Conservation (phyloP, 2,797 vertebrate species). For the Todus mexicanus region DNA sequence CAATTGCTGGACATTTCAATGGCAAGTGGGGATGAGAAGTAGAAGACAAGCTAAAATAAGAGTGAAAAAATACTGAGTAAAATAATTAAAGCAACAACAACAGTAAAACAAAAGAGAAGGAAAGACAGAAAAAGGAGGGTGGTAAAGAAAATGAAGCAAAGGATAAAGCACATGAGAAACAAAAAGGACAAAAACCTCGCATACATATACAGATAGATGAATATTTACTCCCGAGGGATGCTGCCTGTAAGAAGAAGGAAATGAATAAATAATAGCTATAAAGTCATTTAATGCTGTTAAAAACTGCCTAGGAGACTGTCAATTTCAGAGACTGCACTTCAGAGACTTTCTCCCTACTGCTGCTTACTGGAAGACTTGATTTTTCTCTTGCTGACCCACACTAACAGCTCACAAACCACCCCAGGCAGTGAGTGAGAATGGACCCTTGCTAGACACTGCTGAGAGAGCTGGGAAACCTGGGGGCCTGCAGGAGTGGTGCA, state of each 20-base stretch:
- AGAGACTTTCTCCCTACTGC: background rate
- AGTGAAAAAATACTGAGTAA: background rate
- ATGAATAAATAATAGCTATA: constrained; percentile 45
- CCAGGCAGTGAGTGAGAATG: background rate
- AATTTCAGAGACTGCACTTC: background rate
- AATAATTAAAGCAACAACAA: background rate
- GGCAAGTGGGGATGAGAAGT: background rate
- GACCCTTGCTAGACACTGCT: background rate
- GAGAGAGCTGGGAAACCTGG: background rate
- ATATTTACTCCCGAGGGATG: background rate
- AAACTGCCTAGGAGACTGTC: background rate
- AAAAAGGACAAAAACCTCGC: background rate
- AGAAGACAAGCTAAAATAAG: background rate
- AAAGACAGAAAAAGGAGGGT: background rate
- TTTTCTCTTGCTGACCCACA: background rate
- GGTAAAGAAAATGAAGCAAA: background rate
- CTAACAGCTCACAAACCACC: background rate
- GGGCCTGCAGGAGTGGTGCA: background rate
- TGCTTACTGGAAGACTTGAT: background rate
- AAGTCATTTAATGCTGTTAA: background rate
- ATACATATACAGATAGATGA: background rate
- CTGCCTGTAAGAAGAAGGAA: background rate
- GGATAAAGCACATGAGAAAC: background rate
- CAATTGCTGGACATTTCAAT: background rate
- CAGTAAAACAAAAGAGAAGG: background rate